These are phyloP conservation scores for Magallana ariakensis DNA, from an alignment of 1,140 invertebrate species.

Conservation along the genomic window DNA sequence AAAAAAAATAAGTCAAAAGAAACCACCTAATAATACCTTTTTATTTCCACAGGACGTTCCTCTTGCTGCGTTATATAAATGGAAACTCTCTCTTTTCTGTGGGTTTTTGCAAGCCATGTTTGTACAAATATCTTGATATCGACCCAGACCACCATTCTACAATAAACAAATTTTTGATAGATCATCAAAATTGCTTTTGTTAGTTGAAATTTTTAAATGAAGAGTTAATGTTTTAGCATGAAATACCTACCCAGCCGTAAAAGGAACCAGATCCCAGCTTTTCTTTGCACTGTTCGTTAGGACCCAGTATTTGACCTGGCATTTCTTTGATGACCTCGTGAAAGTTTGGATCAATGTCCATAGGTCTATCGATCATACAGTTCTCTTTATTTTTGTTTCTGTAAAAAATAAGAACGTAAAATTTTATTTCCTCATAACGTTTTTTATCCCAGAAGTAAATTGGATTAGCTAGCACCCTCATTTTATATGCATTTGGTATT, in stretches of 20 bases:
- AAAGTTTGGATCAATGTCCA: conserved; percentile 47
- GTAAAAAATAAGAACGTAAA: background rate
- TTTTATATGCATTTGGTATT: too few relatives aligned
- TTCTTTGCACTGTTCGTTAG: conserved; percentile 50
- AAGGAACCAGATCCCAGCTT: conserved; percentile 45
- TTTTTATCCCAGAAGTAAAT: too few relatives aligned
- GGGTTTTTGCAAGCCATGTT: conserved; percentile 58
- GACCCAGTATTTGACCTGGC: conserved; percentile 46
- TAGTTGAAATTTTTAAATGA: background rate
- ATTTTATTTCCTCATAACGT: too few relatives aligned
- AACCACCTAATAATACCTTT: background rate
- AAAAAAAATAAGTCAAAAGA: background rate
- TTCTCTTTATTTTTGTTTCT: conserved; percentile 36
- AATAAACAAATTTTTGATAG: too few relatives aligned
- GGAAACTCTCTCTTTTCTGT: conserved; percentile 45
- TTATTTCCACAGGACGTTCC: conserved; percentile 58
- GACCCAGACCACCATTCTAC: conserved; percentile 52
- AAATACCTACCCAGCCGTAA: conserved; percentile 55
- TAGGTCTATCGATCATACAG: conserved; percentile 50
- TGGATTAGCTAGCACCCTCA: too few relatives aligned
- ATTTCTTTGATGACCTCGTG: conserved; percentile 15
- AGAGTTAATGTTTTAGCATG: background rate
- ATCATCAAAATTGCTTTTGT: too few relatives aligned
- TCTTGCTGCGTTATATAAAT: conserved; percentile 51
- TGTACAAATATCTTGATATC: conserved; percentile 54